Evolutionary conservation across 2,888 invertebrate species (phyloP).

Genomic region (Mycalesis mineus): DNA sequence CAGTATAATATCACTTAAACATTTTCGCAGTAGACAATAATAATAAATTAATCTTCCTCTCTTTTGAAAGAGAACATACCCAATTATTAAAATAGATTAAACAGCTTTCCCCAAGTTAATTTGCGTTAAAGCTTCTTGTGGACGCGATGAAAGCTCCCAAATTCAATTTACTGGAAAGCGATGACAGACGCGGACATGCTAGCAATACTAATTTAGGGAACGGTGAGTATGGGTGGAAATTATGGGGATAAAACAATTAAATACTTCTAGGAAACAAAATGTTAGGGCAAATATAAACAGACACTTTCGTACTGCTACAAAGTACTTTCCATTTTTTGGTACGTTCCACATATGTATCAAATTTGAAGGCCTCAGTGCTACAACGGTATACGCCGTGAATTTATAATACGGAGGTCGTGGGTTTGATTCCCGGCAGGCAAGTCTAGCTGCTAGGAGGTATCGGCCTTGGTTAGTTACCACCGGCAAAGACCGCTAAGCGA

Average conservation of each 20-base stretch:
- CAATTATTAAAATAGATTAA: conserved; percentile 3
- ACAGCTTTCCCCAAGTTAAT: conserved; percentile 11
- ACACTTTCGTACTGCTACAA: no score
- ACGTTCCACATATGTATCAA: no score
- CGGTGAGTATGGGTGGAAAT: background rate
- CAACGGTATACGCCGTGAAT: no score
- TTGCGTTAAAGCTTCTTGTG: conserved; percentile 14
- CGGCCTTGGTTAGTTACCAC: no score
- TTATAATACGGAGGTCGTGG: no score
- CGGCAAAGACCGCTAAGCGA: no score
- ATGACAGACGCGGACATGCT: conserved; percentile 13
- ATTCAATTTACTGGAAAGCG: conserved; percentile 14
- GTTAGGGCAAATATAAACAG: background rate
- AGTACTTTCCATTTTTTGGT: no score
- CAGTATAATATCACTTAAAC: no score
- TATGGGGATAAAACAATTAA: background rate
- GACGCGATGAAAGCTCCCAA: conserved; percentile 13
- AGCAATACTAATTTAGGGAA: conserved; percentile 3
- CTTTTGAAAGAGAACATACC: background rate
- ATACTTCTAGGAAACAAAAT: background rate
- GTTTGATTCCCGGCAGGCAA: no score
- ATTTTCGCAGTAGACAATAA: background rate
- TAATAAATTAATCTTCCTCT: background rate
- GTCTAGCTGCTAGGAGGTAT: no score
- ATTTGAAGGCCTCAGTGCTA: no score